A percentile compares a stretch with the other conserved stretches of the same genome.
These are phyloP conservation scores for Perccottus glenii DNA, from an alignment of 2,113 vertebrate genomes.

Conservation along the genomic window DNA sequence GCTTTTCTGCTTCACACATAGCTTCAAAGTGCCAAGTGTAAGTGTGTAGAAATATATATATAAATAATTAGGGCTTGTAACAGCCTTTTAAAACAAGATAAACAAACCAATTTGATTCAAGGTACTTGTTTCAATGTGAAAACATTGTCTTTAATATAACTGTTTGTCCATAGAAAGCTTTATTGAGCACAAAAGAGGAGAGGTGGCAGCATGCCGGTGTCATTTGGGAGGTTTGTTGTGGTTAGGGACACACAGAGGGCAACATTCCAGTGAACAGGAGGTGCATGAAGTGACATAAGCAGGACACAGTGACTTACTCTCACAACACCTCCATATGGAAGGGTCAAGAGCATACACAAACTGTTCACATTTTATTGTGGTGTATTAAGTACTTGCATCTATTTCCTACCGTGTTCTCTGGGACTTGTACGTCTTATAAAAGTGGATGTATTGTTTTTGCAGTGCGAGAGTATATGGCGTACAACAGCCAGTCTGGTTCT, in stretches of 20 bases:
- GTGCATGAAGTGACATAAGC: conserved; percentile 73
- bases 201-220: conserved; percentile 39
- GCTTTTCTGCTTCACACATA: conserved; percentile 31
- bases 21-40: conserved; percentile 32
- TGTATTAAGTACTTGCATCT: neutral
- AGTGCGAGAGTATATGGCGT: conserved; percentile 43
- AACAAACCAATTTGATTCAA: too few species aligned
- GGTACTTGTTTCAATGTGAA: too few species aligned
- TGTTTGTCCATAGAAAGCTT: conserved; percentile 13
- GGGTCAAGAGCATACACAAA: conserved; percentile 58
- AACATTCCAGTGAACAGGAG: conserved; percentile 60
- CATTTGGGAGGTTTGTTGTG: conserved; percentile 48
- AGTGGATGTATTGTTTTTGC: conserved; percentile 35
- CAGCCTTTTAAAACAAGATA: neutral
- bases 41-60: neutral
- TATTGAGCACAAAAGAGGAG: conserved; percentile 6
- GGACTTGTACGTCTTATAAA: conserved; percentile 28
- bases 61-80: neutral
- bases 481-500: conserved; percentile 50
- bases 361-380: conserved; percentile 1
- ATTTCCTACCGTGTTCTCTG: conserved; percentile 8
- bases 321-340: conserved; percentile 64
- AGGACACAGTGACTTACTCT: conserved; percentile 51
- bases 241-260: conserved; percentile 64
- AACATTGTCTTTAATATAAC: too few species aligned